phyloP scores from a whole-genome alignment of 2,797 vertebrate genomes.

The Hafferia zeledoni region DNA sequence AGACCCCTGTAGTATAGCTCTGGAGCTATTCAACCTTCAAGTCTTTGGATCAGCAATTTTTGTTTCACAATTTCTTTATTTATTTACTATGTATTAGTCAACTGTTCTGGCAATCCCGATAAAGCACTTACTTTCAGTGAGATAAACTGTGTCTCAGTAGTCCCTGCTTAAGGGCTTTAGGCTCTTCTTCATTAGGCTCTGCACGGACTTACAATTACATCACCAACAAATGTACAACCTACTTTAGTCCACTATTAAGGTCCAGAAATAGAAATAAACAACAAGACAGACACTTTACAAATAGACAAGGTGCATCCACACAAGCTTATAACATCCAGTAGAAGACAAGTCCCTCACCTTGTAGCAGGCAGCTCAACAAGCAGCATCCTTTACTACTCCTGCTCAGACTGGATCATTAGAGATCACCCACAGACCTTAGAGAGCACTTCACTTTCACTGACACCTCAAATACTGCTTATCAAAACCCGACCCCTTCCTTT shows the following conservation, averaged over 20 bases:
- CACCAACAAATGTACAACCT: not conserved
- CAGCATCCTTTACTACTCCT: not conserved
- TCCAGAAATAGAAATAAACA: not conserved
- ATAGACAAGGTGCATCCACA: not conserved
- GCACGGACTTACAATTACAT: not conserved
- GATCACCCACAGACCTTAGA: fast-evolving
- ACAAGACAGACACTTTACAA: not conserved
- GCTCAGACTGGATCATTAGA: fast-evolving
- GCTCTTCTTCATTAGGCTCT: not conserved
- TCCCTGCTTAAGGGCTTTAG: not conserved
- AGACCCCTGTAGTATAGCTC: fast-evolving
- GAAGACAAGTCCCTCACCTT: not conserved
- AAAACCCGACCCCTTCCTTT: fast-evolving
- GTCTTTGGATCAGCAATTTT: not conserved
- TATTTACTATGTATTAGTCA: not conserved
- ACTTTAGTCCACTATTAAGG: not conserved
- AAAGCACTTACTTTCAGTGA: not conserved
- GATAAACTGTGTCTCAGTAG: not conserved
- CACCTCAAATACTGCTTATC: fast-evolving
- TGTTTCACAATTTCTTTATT: not conserved
- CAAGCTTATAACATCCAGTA: fast-evolving
- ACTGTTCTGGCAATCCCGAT: not conserved
- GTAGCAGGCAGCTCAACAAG: not conserved
- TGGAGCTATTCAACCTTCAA: fast-evolving
- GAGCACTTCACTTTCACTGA: fast-evolving